A percentile compares a stretch with the other conserved stretches of the same genome.
Evolutionary conservation across 2,888 invertebrate genomes (phyloP).

Genomic region (Lamproptera curius): DNA sequence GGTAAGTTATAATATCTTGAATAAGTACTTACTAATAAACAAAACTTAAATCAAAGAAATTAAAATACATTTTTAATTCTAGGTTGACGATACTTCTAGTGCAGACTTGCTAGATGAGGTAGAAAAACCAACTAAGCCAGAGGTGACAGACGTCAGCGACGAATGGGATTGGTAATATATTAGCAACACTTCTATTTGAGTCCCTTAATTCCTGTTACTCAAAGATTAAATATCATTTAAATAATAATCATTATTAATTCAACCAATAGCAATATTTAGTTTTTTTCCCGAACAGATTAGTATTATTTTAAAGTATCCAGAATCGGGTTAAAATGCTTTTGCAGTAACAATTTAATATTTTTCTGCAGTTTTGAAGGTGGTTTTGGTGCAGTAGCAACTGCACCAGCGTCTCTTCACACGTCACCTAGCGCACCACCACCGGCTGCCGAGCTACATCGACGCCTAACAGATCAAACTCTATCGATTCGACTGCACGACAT

Average conservation of each 20-base stretch:
- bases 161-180: slow-evolving; percentile 66
- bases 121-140: slow-evolving; percentile 40
- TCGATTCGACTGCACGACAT: slow-evolving; percentile 81
- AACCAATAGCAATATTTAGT: too few species aligned
- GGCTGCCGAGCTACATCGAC: slow-evolving; percentile 78
- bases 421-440: slow-evolving; percentile 46
- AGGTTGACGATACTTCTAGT: slow-evolving; percentile 61
- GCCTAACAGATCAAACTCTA: slow-evolving; percentile 82
- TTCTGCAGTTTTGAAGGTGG: slow-evolving; percentile 68
- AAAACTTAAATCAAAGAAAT: too few species aligned
- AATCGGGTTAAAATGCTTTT: too few species aligned
- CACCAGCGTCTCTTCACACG: slow-evolving; percentile 27
- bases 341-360: too few species aligned
- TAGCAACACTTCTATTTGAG: too few species aligned
- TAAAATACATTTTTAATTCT: slow-evolving; percentile 8
- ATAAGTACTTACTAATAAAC: too few species aligned
- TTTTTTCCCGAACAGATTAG: too few species aligned
- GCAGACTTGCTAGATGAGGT: slow-evolving; percentile 56
- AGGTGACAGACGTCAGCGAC: slow-evolving; percentile 53
- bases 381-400: slow-evolving; percentile 59
- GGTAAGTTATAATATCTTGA: too few species aligned
- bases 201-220: too few species aligned
- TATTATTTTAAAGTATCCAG: too few species aligned
- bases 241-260: too few species aligned
- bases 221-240: too few species aligned